Conservation (phyloP, 2,113 vertebrate species). For the Chroicocephalus ridibundus region DNA sequence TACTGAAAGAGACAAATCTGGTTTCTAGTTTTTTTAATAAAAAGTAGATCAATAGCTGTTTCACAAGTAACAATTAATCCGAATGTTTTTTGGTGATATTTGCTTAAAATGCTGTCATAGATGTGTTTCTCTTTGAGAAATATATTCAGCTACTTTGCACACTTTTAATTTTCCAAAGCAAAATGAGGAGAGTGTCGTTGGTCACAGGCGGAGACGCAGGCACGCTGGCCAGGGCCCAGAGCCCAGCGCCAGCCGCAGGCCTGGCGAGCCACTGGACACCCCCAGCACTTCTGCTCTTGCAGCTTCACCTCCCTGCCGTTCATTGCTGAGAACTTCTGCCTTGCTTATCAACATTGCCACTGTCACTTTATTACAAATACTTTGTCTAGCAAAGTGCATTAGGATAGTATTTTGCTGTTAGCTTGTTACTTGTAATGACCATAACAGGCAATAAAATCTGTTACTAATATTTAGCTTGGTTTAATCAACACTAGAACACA, state of each 20-base stretch:
- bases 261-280: no score
- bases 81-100: rapidly evolving
- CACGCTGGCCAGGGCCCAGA: neutral
- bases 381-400: neutral
- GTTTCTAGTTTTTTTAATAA: neutral
- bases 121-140: neutral
- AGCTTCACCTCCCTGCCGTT: neutral
- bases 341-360: neutral
- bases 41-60: neutral
- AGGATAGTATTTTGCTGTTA: neutral
- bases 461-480: neutral
- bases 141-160: neutral
- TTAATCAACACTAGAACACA: neutral
- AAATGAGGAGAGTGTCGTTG: rapidly evolving
- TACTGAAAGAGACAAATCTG: neutral
- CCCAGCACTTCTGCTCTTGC: neutral
- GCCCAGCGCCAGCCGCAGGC: neutral
- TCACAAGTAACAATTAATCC: neutral
- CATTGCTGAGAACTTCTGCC: neutral
- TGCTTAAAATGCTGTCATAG: neutral
- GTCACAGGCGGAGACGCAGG: rapidly evolving
- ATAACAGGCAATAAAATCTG: neutral
- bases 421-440: neutral
- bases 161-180: neutral
- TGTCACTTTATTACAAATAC: neutral